Conservation (phyloP, 2,797 vertebrate genomes). For the Amblyraja radiata region DNA sequence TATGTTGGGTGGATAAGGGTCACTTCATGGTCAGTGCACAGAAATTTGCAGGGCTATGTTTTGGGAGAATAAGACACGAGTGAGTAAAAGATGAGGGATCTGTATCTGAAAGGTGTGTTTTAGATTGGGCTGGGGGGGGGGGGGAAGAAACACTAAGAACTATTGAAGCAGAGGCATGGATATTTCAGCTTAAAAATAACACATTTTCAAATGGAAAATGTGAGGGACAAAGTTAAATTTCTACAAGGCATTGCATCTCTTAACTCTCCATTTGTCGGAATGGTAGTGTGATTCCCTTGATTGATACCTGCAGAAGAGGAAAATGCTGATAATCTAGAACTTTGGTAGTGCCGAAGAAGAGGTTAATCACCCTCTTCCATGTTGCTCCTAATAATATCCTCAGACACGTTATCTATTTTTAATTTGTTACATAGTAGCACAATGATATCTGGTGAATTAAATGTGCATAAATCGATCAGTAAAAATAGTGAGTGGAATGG, state of each 20-base stretch:
- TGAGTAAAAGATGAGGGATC: neutral
- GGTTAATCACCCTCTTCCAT: too few species aligned
- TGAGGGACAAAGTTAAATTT: neutral
- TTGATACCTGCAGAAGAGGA: too few species aligned
- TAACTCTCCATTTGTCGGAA: neutral
- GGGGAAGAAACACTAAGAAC: neutral
- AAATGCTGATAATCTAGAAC: too few species aligned
- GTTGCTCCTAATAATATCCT: too few species aligned
- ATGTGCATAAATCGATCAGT: too few species aligned
- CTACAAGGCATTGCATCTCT: neutral
- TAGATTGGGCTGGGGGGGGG: neutral
- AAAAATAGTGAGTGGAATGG: too few species aligned
- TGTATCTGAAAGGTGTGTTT: neutral
- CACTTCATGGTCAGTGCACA: neutral
- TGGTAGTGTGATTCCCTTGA: too few species aligned
- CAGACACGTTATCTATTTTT: too few species aligned
- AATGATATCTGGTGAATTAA: too few species aligned
- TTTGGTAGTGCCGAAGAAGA: too few species aligned
- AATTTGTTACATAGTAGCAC: too few species aligned
- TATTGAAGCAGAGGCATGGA: neutral
- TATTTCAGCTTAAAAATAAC: neutral
- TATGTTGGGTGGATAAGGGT: neutral
- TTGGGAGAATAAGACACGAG: neutral
- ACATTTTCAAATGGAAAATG: neutral
- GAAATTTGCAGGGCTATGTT: neutral